Evolutionary conservation across 2,888 invertebrate genomes (phyloP).

Genomic region (Orthosia cruda): DNA sequence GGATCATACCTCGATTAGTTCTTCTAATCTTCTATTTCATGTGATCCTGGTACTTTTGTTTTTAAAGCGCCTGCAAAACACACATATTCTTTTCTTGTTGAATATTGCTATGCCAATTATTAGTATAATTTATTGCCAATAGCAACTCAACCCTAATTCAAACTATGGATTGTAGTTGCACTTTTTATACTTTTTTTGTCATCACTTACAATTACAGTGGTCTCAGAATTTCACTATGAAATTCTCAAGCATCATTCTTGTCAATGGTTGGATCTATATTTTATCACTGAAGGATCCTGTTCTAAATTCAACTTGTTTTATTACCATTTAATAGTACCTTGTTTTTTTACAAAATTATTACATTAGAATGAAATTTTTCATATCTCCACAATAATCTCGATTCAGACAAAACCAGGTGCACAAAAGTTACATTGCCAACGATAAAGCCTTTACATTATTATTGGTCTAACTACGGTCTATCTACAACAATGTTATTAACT

Average conservation of each 20-base stretch:
- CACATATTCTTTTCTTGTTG: background rate
- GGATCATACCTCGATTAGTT: no score
- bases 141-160: no score
- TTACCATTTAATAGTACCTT: background rate
- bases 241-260: no score
- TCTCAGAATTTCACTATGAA: no score
- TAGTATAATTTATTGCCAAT: background rate
- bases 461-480: slow-evolving; percentile 70
- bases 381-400: slow-evolving; percentile 74
- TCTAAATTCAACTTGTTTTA: background rate
- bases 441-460: slow-evolving; percentile 82
- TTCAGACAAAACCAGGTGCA: slow-evolving; percentile 86
- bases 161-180: no score
- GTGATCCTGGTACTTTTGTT: no score
- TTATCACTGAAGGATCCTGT: background rate
- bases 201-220: no score
- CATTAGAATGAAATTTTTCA: background rate
- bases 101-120: slow-evolving; percentile 9
- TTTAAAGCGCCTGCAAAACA: background rate
- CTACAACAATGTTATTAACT: slow-evolving; percentile 70
- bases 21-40: no score
- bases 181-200: no score
- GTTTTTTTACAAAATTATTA: no score
- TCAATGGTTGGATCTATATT: no score
- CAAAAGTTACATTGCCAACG: slow-evolving; percentile 90